Conservation (phyloP, 2,113 vertebrate genomes). For the Pelodiscus sinensis region DNA sequence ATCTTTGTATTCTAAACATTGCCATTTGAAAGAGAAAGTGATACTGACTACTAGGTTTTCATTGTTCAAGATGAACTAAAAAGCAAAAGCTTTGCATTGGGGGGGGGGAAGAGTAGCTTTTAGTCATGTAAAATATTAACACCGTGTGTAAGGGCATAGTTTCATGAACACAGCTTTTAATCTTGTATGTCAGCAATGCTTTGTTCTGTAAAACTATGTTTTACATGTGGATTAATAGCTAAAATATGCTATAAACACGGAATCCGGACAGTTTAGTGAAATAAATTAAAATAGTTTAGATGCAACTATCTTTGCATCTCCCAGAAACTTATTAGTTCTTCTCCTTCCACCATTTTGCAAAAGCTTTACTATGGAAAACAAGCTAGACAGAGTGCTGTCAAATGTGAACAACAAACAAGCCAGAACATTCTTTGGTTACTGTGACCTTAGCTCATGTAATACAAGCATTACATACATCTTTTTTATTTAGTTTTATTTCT, state of each 20-base stretch:
- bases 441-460: background rate
- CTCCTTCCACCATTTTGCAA: background rate
- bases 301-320: background rate
- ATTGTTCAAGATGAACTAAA: background rate
- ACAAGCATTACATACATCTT: too few relatives aligned
- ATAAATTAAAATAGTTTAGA: background rate
- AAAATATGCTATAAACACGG: too few relatives aligned
- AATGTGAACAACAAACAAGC: background rate
- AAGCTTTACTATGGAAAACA: background rate
- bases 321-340: background rate
- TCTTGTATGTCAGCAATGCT: background rate
- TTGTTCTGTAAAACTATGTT: background rate
- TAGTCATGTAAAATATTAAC: background rate
- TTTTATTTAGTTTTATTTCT: too few relatives aligned
- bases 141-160: background rate
- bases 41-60: background rate
- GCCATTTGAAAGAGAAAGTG: background rate
- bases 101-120: too few relatives aligned
- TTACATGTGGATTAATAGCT: background rate
- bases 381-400: background rate
- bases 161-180: background rate
- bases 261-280: background rate
- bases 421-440: background rate
- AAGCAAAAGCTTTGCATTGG: background rate
- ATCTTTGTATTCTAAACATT: background rate